Conservation (phyloP, 2,113 vertebrate species). For the Neopipo cinnamomea region DNA sequence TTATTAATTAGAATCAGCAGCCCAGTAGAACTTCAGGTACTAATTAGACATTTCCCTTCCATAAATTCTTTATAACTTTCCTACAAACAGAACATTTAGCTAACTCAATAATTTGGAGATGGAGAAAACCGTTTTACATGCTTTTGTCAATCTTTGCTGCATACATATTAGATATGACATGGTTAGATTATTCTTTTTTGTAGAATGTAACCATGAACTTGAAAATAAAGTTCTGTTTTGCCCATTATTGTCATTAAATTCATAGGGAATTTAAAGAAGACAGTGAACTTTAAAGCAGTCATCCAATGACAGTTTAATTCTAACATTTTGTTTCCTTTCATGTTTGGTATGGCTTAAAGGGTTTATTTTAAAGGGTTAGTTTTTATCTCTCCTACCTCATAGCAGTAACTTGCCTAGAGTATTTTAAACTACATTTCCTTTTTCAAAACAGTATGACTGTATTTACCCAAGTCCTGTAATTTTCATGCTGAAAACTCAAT, state of each 20-base stretch:
- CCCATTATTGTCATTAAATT: neutral
- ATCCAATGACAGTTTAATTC: neutral
- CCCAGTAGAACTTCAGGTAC: conserved; percentile 36
- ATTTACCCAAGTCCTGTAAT: neutral
- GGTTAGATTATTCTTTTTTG: neutral
- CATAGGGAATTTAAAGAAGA: neutral
- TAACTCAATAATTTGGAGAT: conserved; percentile 25
- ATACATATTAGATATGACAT: neutral
- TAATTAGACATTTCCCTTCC: conserved; percentile 38
- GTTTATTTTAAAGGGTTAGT: neutral
- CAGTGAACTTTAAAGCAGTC: neutral
- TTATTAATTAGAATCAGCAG: conserved; percentile 54
- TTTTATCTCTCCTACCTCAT: neutral
- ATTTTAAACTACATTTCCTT: neutral
- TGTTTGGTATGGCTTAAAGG: neutral
- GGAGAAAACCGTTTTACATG: neutral
- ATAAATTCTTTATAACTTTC: conserved; percentile 12
- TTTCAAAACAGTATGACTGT: neutral
- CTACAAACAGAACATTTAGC: neutral
- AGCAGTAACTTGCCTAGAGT: neutral
- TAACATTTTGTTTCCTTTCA: neutral
- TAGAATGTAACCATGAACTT: neutral
- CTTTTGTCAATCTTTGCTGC: neutral
- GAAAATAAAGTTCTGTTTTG: neutral
- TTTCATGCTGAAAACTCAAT: conserved; percentile 1